Base-by-base conservation (phyloP, 2,888 invertebrate species). In the Crocallis elinguaria region DNA sequence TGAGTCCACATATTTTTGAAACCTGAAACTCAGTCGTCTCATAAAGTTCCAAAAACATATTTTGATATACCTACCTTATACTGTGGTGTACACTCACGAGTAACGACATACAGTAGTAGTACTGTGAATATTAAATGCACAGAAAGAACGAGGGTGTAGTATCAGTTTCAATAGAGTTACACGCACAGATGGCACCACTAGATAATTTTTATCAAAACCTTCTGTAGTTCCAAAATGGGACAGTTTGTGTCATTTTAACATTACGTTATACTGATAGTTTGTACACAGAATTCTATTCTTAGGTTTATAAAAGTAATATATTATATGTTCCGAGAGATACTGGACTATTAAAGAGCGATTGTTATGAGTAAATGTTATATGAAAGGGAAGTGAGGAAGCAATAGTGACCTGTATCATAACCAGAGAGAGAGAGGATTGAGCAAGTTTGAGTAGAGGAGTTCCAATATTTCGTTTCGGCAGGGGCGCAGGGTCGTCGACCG, bases 391-490 rank as follows among this genome's bases (percentile, higher is more conserved):
- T 41, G 41, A 57, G 57, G 57, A 60, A 62, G 55, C 52, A 67
- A 66, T 67, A 66, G 62, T 76, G 75, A 73, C 69, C 70, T 72
- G 73, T 75, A 73, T 71, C 68, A 73, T 72, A 72, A 77, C 73
- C 75, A 71, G 72, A 76, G 76, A 78, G 79, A 74, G 86, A n/a
- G n/a, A n/a, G n/a, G n/a, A n/a, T n/a, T n/a, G 84, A 81, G 85
- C 82, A 81, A 75, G 73, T 78, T 71, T 69, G 77, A 77, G 72
- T 77, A 77, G 72, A 77, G 74, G 75, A 84, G 80, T 83, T 82
- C 77, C 84, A 86, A 88, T 88, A 89, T 88, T 90, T 89, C 80
- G 88, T 86, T 82, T 81, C 78, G 84, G 81, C 86, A 81, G 83
- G n/a, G 80, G 84, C 82, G 76, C 77, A 79, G 80, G 86, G 88